A percentile compares a stretch with the other conserved stretches of the same genome.
Evolutionary conservation across 2,797 vertebrate genomes (phyloP).

Genomic region (Bufotes viridis): DNA sequence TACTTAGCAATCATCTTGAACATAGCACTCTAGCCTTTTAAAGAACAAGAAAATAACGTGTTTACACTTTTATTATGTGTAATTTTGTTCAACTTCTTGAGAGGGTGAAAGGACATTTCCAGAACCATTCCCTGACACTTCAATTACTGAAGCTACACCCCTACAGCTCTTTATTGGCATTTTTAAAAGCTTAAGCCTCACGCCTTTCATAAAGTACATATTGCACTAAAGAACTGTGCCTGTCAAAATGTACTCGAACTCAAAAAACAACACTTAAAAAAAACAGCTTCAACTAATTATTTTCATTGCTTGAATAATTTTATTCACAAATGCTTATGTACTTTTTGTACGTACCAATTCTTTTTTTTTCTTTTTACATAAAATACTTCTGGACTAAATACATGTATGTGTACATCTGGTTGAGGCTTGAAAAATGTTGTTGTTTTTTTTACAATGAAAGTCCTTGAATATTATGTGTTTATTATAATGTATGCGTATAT

Average conservation of each 20-base stretch:
- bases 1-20: background rate
- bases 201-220: background rate
- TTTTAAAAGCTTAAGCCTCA: background rate
- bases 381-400: background rate
- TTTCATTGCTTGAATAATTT: constrained; percentile 7
- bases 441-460: no score
- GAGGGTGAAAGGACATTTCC: constrained; percentile 29
- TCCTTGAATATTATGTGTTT: no score
- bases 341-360: background rate
- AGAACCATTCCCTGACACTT: constrained; percentile 32
- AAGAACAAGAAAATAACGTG: background rate
- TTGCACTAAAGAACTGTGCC: background rate
- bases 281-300: background rate
- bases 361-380: background rate
- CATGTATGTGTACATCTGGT: background rate
- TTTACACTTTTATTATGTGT: constrained; percentile 22
- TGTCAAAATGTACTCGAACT: background rate
- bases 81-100: constrained; percentile 20
- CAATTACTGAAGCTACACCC: background rate
- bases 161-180: background rate
- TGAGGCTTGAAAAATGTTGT: background rate
- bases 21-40: constrained; percentile 30
- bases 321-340: background rate
- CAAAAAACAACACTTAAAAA: background rate
- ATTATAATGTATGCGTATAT: background rate